Evolutionary conservation across 2,888 invertebrate genomes (phyloP).

Genomic region (Lottia scabra): DNA sequence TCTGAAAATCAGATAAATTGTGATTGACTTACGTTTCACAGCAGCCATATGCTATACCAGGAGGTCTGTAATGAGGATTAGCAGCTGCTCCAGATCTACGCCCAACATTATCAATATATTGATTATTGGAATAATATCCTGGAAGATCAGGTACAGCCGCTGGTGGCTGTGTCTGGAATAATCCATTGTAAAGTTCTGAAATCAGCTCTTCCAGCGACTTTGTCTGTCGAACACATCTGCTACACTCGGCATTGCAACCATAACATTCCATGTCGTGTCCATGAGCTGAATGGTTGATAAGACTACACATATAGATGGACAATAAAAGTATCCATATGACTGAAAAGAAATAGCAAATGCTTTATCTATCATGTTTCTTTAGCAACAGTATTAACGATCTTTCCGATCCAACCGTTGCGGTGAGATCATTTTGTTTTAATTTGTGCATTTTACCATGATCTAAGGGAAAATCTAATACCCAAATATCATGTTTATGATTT

Average conservation of each 20-base stretch:
- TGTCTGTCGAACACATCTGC: conserved; percentile 29
- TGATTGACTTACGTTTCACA: conserved; percentile 33
- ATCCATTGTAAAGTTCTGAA: conserved; percentile 31
- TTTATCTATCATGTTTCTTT: too few species aligned
- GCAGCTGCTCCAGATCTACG: neutral
- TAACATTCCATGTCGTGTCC: conserved; percentile 19
- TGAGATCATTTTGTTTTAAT: too few species aligned
- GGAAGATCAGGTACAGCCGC: neutral
- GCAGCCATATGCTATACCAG: conserved; percentile 22
- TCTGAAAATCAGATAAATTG: neutral
- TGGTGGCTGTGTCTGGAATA: conserved; percentile 30
- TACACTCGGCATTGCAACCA: conserved; percentile 30
- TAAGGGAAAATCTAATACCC: too few species aligned
- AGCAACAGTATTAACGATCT: too few species aligned
- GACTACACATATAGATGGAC: too few species aligned
- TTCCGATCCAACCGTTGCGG: too few species aligned
- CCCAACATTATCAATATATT: neutral
- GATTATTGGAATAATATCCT: neutral
- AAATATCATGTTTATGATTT: too few species aligned
- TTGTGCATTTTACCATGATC: too few species aligned
- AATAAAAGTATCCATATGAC: too few species aligned
- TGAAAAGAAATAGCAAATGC: too few species aligned
- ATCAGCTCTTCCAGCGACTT: conserved; percentile 32
- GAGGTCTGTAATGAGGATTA: neutral
- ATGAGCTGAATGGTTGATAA: too few species aligned